These are phyloP conservation scores for Ciconia maguari DNA, from an alignment of 2,113 vertebrate species.

Conservation along the genomic window DNA sequence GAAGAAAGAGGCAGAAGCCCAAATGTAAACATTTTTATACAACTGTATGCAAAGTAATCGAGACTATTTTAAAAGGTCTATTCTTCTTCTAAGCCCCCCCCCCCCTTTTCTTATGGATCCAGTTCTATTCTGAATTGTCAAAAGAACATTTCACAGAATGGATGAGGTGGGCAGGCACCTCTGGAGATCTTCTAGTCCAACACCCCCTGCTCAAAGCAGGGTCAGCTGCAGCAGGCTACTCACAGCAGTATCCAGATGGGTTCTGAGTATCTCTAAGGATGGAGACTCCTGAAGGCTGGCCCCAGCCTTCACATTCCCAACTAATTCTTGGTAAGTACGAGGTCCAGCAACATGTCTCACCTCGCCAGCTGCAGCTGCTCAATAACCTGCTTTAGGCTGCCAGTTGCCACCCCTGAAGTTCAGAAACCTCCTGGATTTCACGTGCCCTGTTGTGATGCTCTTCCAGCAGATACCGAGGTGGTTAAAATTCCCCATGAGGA, in stretches of 20 bases:
- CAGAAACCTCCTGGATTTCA: background rate
- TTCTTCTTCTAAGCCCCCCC: background rate
- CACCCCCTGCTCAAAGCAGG: background rate
- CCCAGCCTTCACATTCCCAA: background rate
- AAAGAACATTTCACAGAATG: background rate
- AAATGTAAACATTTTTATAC: background rate
- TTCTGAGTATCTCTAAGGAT: background rate
- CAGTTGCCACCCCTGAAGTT: background rate
- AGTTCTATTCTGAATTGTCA: background rate
- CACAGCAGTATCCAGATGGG: background rate
- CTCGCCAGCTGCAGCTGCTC: background rate
- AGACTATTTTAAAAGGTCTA: background rate
- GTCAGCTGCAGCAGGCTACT: background rate
- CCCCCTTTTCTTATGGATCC: background rate
- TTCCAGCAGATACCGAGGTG: background rate
- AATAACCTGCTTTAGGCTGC: background rate
- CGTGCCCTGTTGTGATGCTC: background rate
- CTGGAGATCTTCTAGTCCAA: background rate
- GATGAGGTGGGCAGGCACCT: background rate
- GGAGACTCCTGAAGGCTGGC: background rate
- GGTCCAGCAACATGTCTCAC: background rate
- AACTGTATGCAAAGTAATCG: accelerated
- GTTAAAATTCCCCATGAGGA: background rate
- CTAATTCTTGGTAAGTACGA: background rate
- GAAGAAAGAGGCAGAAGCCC: background rate